phyloP scores from a whole-genome alignment of 2,113 vertebrate genomes.

The Scopus umbretta region DNA sequence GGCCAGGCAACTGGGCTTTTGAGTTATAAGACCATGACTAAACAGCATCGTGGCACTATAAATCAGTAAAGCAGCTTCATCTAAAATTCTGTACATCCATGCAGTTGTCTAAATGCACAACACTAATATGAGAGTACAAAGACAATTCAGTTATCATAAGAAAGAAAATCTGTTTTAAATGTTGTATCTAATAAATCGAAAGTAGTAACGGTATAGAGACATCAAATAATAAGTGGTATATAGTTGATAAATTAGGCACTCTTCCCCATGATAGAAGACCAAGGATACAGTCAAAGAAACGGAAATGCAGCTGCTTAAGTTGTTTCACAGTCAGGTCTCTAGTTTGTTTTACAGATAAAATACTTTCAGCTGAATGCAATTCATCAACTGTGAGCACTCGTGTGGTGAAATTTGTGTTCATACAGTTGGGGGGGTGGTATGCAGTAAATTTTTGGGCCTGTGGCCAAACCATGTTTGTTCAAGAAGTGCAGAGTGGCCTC shows the following conservation, averaged over 20 bases:
- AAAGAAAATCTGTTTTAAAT: not conserved
- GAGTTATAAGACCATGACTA: not conserved
- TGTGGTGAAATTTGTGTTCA: not conserved
- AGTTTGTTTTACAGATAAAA: constrained; percentile 25
- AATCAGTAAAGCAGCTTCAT: not conserved
- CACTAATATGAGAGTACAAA: not conserved
- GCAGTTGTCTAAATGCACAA: not conserved
- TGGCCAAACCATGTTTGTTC: constrained; percentile 9
- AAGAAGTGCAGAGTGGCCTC: not conserved
- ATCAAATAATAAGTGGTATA: not conserved
- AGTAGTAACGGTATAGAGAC: not conserved
- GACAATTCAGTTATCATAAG: not conserved
- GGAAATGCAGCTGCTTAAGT: not conserved
- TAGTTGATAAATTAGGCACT: not conserved
- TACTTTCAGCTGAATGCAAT: not conserved
- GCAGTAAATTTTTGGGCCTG: not conserved
- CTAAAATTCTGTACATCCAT: not conserved
- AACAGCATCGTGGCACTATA: not conserved
- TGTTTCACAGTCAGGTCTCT: not conserved
- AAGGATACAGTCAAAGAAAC: not conserved
- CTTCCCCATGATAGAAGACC: not conserved
- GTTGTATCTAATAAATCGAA: not conserved
- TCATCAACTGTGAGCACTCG: not conserved
- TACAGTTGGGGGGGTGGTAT: not conserved
- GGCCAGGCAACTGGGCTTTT: not conserved